Base-by-base conservation (phyloP, 2,888 invertebrate species). In the Parthenolecanium corni region DNA sequence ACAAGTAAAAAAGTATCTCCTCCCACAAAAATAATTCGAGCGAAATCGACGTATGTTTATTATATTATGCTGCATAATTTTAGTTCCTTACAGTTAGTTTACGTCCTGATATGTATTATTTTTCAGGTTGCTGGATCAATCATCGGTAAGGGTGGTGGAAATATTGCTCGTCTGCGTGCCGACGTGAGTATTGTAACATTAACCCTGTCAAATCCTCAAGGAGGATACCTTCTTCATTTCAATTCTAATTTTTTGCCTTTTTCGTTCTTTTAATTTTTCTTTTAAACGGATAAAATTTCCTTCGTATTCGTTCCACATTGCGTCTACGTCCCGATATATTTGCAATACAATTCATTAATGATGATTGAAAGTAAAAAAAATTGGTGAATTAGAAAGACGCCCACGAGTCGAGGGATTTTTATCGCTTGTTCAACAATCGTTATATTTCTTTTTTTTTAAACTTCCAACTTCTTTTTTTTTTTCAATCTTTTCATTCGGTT, bases 71-170 rank as follows among this genome's bases (percentile, higher is more conserved):
- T n/a, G n/a, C n/a, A n/a, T n/a, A n/a, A n/a, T n/a, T n/a, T n/a
- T n/a, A n/a, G n/a, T n/a, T n/a, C n/a, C n/a, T n/a, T n/a, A n/a
- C n/a, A n/a, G n/a, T n/a, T n/a, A n/a, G n/a, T n/a, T n/a, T n/a
- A n/a, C n/a, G n/a, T n/a, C n/a, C n/a, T n/a, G n/a, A n/a, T n/a
- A n/a, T n/a, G n/a, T n/a, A n/a, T n/a, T n/a, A n/a, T n/a, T 31
- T 31, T 31, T 6, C 31, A 94, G 94, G 90, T 91, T 77, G 96
- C 96, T 71, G 97, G 97, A 70, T 96, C 95, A 66, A 92, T 98
- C 74, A 98, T 98, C 77, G 97, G 97, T 70, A 97, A 97, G 78
- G 94, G 93, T 71, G 98, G 97, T 69, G 84, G 89, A 74, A 96
- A 96, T 79, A 98, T 98, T 75, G 93, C 94, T 72, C 89, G 93